Conservation (phyloP, 2,113 vertebrate genomes). For the Oncorhynchus masou region DNA sequence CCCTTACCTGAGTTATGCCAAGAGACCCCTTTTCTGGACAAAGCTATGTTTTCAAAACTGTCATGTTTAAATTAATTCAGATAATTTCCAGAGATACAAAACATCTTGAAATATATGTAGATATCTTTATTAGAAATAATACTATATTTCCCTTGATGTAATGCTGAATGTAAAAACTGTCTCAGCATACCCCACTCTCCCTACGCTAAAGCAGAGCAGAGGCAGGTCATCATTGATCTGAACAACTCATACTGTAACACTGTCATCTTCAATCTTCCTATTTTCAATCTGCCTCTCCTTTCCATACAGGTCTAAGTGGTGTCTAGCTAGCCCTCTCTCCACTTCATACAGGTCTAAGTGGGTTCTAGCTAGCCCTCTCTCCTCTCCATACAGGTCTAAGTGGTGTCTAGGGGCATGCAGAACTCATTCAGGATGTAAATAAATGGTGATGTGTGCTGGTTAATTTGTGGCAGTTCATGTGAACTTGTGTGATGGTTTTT, state of each 20-base stretch:
- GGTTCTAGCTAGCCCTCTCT: neutral
- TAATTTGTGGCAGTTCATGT: slow-evolving; percentile 45
- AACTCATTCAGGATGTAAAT: neutral
- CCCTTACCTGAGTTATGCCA: too few relatives aligned
- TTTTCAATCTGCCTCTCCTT: neutral
- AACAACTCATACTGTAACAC: neutral
- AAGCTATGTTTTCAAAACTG: too few relatives aligned
- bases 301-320: too few relatives aligned
- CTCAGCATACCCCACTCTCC: too few relatives aligned
- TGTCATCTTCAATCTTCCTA: neutral
- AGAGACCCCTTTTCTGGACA: too few relatives aligned
- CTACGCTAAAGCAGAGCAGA: neutral
- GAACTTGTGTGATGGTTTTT: slow-evolving; percentile 36
- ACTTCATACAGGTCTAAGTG: neutral
- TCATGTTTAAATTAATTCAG: too few relatives aligned
- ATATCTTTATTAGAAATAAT: too few relatives aligned
- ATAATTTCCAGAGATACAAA: too few relatives aligned
- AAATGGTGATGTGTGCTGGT: slow-evolving; percentile 30
- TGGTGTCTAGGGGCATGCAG: slow-evolving; percentile 17
- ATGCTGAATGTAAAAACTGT: too few relatives aligned
- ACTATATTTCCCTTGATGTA: too few relatives aligned
- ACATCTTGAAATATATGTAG: too few relatives aligned
- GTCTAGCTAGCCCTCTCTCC: neutral
- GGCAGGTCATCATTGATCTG: neutral
- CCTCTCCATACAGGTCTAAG: neutral